Evolutionary conservation across 2,888 invertebrate genomes (phyloP).

Genomic region (Tetheella fluctuosa): DNA sequence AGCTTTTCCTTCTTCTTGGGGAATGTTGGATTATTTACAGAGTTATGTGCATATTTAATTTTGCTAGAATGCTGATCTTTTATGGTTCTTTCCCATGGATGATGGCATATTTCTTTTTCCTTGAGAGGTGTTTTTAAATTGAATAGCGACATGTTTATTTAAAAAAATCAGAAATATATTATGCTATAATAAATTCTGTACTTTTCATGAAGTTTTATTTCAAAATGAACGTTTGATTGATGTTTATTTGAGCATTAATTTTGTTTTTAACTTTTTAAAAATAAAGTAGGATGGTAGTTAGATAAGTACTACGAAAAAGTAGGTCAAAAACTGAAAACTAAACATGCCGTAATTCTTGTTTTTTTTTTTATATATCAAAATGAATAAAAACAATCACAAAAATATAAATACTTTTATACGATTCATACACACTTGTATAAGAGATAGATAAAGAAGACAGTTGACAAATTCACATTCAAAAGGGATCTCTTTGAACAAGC

Average conservation of each 20-base stretch:
- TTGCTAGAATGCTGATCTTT: constrained; percentile 47
- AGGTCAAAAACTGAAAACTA: too few species aligned
- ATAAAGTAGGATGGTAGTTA: too few species aligned
- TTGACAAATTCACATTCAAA: too few species aligned
- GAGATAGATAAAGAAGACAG: too few species aligned
- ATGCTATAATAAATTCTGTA: constrained; percentile 11
- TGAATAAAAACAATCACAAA: too few species aligned
- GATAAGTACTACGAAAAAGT: neutral
- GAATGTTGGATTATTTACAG: constrained; percentile 60
- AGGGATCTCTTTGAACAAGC: too few species aligned
- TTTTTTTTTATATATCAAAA: too few species aligned
- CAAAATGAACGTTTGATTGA: neutral
- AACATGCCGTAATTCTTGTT: too few species aligned
- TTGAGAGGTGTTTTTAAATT: constrained; percentile 34
- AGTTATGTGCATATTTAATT: constrained; percentile 67
- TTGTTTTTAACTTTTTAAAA: too few species aligned
- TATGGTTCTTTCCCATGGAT: constrained; percentile 67
- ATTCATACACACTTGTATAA: too few species aligned
- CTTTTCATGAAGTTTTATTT: constrained; percentile 11
- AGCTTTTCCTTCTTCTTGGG: constrained; percentile 46
- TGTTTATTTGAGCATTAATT: too few species aligned
- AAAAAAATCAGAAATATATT: neutral
- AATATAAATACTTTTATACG: too few species aligned
- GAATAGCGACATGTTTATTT: constrained; percentile 40
- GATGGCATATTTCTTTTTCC: constrained; percentile 40